A percentile compares a stretch with the other conserved stretches of the same genome.
Conservation (phyloP, 1,140 invertebrate species). For the Dinoponera quadriceps region DNA sequence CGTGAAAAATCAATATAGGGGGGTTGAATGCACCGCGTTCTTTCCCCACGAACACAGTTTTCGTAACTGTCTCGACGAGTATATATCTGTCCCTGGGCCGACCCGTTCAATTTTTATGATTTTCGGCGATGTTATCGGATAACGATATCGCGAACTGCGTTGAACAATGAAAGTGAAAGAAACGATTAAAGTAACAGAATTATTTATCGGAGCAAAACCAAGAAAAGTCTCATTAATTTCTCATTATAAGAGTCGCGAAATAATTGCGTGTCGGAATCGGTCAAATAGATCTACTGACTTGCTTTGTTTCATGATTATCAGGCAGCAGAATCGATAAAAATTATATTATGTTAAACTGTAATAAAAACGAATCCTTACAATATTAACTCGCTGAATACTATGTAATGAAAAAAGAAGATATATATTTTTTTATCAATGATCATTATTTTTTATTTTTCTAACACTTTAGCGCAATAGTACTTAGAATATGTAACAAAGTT, state of each 20-base stretch:
- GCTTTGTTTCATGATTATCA: too few species aligned
- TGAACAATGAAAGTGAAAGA: not conserved
- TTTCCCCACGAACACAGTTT: slow-evolving; percentile 50
- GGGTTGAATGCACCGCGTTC: slow-evolving; percentile 55
- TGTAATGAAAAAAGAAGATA: too few species aligned
- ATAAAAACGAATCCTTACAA: too few species aligned
- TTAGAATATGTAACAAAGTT: too few species aligned
- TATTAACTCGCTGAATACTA: too few species aligned
- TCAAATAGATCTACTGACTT: too few species aligned
- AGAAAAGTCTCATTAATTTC: not conserved
- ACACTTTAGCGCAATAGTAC: too few species aligned
- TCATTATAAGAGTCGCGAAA: not conserved
- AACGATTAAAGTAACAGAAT: not conserved
- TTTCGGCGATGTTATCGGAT: not conserved
- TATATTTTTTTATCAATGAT: too few species aligned
- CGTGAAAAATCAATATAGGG: slow-evolving; percentile 66
- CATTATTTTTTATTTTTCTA: too few species aligned
- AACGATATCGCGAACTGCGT: not conserved
- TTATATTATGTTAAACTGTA: too few species aligned
- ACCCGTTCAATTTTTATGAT: not conserved
- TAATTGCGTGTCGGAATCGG: too few species aligned
- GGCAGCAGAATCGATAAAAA: too few species aligned
- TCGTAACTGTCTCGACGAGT: slow-evolving; percentile 23
- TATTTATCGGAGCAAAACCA: not conserved
- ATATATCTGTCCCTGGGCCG: not conserved